Evolutionary conservation across 53 echinoderm and acorn worm species (phyloP), one percentile per base, ranked within the genome.

Genomic region (Patiria pectinifera): DNA sequence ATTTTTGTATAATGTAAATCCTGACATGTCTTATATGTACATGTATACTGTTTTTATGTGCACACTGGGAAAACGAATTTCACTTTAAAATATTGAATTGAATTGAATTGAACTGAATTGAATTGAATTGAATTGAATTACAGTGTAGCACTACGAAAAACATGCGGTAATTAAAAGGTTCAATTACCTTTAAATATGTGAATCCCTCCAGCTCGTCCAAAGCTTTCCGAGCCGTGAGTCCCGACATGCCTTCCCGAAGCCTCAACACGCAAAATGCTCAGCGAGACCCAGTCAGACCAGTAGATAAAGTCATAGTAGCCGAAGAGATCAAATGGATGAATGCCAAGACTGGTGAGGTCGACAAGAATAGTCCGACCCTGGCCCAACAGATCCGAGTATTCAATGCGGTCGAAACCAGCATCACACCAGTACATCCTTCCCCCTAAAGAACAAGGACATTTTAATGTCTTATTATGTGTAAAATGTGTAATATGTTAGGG

Each of bases 351-450:
- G 45, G n/a, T 61, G 16, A 78, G 61, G 66, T 92, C 87, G 21
- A 89, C 48, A 0, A 93, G 85, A 24, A 91, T 45, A 48, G 58
- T 85, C 3, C 95, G 91, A 47, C 91, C 83, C 24, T 59, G 53
- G 19, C 95, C 95, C 23, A 82, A 35, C 0, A 91, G 76, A 66
- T 91, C 91, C 1, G 83, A 80, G 25, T 86, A 86, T 59, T 95
- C 95, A 2, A 95, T 91, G n/a, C 76, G 91, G 66, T 95, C 92
- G 1, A 87, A 62, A 19, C 19, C 14, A 11, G 95, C 95, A 15
- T 95, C 95, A 26, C 85, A 85, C 95, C 95, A 95, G 53, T 91
- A 95, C 24, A 95, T 25, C 6, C 91, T 76, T 25, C 71, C 60
- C 22, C 26, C 94, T 94, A 0, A 7, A 82, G 66, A 53, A 45